Evolutionary conservation across 1,140 invertebrate genomes (phyloP).

Genomic region (Chironomus tepperi): DNA sequence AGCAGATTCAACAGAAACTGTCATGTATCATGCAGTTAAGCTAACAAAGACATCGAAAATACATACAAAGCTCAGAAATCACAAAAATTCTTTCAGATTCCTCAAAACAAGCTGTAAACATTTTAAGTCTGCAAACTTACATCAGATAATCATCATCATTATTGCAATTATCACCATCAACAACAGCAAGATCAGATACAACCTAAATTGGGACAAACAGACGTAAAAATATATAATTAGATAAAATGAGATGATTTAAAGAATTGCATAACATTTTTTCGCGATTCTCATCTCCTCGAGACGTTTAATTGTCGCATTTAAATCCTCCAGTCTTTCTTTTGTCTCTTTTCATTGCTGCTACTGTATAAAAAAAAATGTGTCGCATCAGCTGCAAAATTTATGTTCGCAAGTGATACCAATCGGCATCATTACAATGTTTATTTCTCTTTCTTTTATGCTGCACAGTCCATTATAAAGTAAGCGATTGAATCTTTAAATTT

Average conservation of each 20-base stretch:
- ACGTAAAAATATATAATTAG: background rate
- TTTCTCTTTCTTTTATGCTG: background rate
- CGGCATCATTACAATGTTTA: background rate
- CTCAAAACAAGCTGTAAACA: too few species aligned
- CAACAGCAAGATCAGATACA: background rate
- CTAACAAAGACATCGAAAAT: too few species aligned
- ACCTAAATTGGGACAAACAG: background rate
- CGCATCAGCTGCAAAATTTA: constrained; percentile 1
- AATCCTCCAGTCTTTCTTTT: background rate
- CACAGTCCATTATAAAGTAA: background rate
- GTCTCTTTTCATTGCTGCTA: background rate
- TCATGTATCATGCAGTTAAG: too few species aligned
- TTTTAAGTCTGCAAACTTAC: too few species aligned
- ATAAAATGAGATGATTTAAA: background rate
- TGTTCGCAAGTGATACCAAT: background rate
- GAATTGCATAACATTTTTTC: background rate
- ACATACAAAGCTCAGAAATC: too few species aligned
- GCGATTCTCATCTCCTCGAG: background rate
- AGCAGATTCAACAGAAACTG: too few species aligned
- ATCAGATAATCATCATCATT: too few species aligned
- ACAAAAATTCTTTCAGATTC: too few species aligned
- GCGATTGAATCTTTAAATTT: constrained; percentile 5
- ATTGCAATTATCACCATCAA: background rate
- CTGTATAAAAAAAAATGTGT: background rate
- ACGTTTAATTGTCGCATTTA: background rate